A percentile compares a stretch with the other conserved stretches of the same genome.
Evolutionary conservation across 2,888 invertebrate genomes (phyloP).

Genomic region (Coleophora deauratella): DNA sequence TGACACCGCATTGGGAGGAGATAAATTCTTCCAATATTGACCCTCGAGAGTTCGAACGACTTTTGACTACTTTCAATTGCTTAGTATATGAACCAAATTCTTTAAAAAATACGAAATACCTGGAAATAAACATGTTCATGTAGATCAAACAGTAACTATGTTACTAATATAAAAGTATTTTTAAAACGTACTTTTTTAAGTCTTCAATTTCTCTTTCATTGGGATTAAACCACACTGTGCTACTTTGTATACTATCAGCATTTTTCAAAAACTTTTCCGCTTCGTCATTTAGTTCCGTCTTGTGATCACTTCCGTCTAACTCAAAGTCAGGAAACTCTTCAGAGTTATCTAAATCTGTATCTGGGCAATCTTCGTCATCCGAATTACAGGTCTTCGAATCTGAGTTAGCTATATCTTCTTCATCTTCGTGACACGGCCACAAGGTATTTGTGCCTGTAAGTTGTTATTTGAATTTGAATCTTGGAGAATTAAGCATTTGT

Average conservation of each 20-base stretch:
- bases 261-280: constrained; percentile 38
- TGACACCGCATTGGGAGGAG: constrained; percentile 25
- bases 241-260: constrained; percentile 51
- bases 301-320: constrained; percentile 48
- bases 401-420: constrained; percentile 60
- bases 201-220: constrained; percentile 71
- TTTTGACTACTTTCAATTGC: constrained; percentile 58
- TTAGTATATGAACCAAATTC: constrained; percentile 69
- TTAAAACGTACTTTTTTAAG: constrained; percentile 57
- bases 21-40: constrained; percentile 60
- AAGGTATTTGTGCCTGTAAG: constrained; percentile 50
- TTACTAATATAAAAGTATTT: neutral
- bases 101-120: constrained; percentile 72
- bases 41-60: constrained; percentile 62
- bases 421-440: constrained; percentile 65
- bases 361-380: constrained; percentile 55
- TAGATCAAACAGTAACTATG: neutral
- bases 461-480: neutral
- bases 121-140: constrained; percentile 29
- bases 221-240: constrained; percentile 53
- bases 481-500: too few species aligned
- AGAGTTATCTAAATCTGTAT: constrained; percentile 42
- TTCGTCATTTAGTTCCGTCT: constrained; percentile 37
- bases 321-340: constrained; percentile 58
- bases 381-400: constrained; percentile 60